phyloP scores from a whole-genome alignment of 2,113 vertebrate species.

The Toxotes jaculatrix region DNA sequence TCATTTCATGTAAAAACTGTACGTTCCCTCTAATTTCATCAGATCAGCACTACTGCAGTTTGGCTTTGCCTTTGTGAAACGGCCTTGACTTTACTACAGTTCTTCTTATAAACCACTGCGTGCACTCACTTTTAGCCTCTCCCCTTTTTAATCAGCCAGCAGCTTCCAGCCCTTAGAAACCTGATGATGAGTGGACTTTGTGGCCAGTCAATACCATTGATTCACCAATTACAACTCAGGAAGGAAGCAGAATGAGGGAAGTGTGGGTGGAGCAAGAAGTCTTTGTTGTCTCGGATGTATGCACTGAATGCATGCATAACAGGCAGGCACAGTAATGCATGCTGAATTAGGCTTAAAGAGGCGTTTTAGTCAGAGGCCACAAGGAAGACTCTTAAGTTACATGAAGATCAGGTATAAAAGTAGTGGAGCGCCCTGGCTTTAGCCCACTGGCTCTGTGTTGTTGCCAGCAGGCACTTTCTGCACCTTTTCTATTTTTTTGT shows the following conservation, averaged over 20 bases:
- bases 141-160: constrained; percentile 8
- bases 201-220: constrained; percentile 26
- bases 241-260: constrained; percentile 5
- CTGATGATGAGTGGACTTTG: constrained; percentile 30
- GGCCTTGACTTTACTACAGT: not conserved
- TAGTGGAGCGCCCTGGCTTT: not conserved
- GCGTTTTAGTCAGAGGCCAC: constrained; percentile 1
- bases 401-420: not conserved
- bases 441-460: not conserved
- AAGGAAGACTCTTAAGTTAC: constrained; percentile 12
- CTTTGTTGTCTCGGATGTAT: not conserved
- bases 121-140: not conserved
- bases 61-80: not conserved
- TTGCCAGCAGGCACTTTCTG: not conserved
- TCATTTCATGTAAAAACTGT: too few relatives aligned
- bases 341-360: not conserved
- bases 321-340: not conserved
- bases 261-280: constrained; percentile 8
- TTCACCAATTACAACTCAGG: constrained; percentile 28
- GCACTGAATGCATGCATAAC: not conserved
- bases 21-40: too few relatives aligned
- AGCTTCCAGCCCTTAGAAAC: constrained; percentile 5
- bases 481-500: constrained; percentile 21
- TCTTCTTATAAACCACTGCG: not conserved
- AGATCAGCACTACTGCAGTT: too few relatives aligned